phyloP scores from a whole-genome alignment of 2,113 vertebrate species.

The Halcyon senegalensis region DNA sequence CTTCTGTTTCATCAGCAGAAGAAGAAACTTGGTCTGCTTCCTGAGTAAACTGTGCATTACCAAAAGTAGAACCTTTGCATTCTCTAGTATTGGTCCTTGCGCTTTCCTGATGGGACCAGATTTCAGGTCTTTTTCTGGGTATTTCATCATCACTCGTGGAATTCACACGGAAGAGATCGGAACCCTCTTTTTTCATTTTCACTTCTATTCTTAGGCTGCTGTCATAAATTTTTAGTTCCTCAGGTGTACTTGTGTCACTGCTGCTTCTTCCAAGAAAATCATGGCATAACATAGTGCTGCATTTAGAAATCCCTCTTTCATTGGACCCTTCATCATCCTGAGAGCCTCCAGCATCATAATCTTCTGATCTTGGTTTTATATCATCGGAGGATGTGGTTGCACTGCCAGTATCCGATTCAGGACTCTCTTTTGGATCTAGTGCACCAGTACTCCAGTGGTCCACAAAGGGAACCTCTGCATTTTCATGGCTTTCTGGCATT shows the following conservation, averaged over 20 bases:
- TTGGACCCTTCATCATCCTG: constrained; percentile 96
- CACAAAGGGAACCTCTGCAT: constrained; percentile 77
- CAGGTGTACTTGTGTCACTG: constrained; percentile 97
- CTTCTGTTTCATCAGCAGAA: constrained; percentile 92
- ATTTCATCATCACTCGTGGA: constrained; percentile 94
- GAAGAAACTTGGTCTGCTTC: constrained; percentile 87
- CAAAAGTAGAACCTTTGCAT: constrained; percentile 56
- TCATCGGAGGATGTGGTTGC: constrained; percentile 96
- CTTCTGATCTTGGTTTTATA: constrained; percentile 96
- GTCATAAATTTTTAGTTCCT: constrained; percentile 94
- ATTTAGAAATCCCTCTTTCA: constrained; percentile 91
- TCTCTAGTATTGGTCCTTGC: constrained; percentile 63
- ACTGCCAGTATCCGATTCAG: constrained; percentile 92
- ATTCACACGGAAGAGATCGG: constrained; percentile 81
- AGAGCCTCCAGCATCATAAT: constrained; percentile 97
- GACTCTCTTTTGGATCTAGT: constrained; percentile 86
- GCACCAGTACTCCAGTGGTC: constrained; percentile 82
- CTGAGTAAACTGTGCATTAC: constrained; percentile 70
- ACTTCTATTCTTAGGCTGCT: constrained; percentile 91
- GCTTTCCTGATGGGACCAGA: constrained; percentile 82
- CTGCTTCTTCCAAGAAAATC: constrained; percentile 97
- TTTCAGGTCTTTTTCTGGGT: constrained; percentile 78
- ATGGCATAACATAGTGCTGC: constrained; percentile 92
- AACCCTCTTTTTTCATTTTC: constrained; percentile 85
- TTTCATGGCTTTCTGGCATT: constrained; percentile 80